A percentile compares a stretch with the other conserved stretches of the same genome.
phyloP scores from a whole-genome alignment of 2,113 vertebrate genomes.

The Eupsittula cactorum region DNA sequence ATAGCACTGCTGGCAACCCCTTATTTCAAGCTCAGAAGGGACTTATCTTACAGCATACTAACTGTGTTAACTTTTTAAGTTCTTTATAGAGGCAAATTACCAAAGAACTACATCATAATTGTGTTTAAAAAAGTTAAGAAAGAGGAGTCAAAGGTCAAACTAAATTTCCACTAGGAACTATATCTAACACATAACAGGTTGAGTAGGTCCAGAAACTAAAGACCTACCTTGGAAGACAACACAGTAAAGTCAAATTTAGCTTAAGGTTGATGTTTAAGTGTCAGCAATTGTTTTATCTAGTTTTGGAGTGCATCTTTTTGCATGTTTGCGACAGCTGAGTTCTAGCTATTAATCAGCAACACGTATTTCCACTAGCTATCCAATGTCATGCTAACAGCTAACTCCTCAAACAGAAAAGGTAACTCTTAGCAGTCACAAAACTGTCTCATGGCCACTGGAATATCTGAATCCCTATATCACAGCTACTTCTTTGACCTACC shows the following conservation, averaged over 20 bases:
- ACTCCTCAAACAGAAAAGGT: not conserved
- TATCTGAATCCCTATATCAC: accelerated
- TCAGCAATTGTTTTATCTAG: not conserved
- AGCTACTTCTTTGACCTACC: not conserved
- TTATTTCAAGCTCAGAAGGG: not conserved
- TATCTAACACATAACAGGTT: not conserved
- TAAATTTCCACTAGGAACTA: not conserved
- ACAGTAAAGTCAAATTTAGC: not conserved
- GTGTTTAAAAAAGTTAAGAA: not conserved
- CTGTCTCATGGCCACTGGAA: not conserved
- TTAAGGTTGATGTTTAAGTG: not conserved
- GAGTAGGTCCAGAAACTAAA: not conserved
- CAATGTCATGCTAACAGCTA: not conserved
- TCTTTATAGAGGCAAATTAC: not conserved
- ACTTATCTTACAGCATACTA: not conserved
- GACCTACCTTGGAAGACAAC: not conserved
- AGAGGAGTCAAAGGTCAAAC: not conserved
- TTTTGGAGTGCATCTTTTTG: not conserved
- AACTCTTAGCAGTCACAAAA: not conserved
- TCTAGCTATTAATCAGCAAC: not conserved
- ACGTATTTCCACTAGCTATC: not conserved
- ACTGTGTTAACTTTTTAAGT: not conserved
- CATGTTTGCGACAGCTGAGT: not conserved
- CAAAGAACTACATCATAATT: not conserved
- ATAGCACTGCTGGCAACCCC: not conserved